Percentiles rank a stretch among this genome's conserved stretches.
Evolutionary conservation across 2,888 invertebrate species (phyloP).

Genomic region (Mycalesis mineus): DNA sequence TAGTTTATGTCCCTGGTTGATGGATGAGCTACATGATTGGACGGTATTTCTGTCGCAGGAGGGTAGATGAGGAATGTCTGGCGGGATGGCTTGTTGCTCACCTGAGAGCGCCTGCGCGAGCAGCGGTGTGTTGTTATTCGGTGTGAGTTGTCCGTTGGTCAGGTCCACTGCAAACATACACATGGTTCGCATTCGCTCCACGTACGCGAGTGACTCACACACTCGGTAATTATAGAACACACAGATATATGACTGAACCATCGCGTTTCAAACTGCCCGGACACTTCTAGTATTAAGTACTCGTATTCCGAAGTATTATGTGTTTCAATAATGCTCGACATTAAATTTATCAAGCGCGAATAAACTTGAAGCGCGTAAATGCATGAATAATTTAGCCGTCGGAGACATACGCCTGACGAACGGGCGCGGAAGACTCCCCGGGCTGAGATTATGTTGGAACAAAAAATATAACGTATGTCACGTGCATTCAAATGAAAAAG

Average conservation of each 20-base stretch:
- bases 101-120: constrained; percentile 97
- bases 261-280: constrained; percentile 28
- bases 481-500: constrained; percentile 78
- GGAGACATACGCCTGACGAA: constrained; percentile 71
- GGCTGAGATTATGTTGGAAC: constrained; percentile 69
- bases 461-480: constrained; percentile 77
- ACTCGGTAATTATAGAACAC: constrained; percentile 55
- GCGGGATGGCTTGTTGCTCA: constrained; percentile 65
- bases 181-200: constrained; percentile 79
- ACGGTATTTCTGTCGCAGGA: constrained; percentile 17
- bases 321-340: background rate
- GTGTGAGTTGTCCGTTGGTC: constrained; percentile 96
- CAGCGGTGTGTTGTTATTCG: constrained; percentile 96
- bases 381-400: constrained; percentile 73
- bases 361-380: constrained; percentile 69
- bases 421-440: constrained; percentile 61
- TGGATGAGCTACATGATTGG: constrained; percentile 11
- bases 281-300: background rate
- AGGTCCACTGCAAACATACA: constrained; percentile 93
- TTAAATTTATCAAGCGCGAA: constrained; percentile 57
- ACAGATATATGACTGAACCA: constrained; percentile 75
- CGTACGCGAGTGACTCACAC: constrained; percentile 57
- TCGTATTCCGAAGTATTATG: background rate
- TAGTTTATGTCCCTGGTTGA: constrained; percentile 15
- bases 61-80: constrained; percentile 35